Evolutionary conservation across 1,140 invertebrate species (phyloP), one percentile per base, ranked within the genome.

Genomic region (Agrypnia vestita): DNA sequence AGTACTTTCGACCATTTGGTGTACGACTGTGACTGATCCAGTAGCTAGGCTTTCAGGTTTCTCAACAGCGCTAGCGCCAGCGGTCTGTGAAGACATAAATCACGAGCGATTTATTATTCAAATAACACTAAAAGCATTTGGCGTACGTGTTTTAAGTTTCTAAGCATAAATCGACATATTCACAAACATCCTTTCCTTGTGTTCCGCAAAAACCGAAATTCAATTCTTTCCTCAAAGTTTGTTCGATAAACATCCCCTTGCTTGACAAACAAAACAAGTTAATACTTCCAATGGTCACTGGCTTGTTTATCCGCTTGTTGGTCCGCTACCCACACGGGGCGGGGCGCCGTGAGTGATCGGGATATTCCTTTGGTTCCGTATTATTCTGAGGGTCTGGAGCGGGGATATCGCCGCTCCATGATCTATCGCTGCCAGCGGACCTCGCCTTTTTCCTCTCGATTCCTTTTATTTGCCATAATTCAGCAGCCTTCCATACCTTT

Each of bases 391-490:
- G 35, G 55, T 10, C 25, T 43, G 44, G 21, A 9, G 59, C 15
- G 69, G 80, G 51, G 76, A 73, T 76, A 82, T 82, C 73, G 59
- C 77, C 56, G 53, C 75, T 17, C 64, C 67, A 78, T 82, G 81
- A 82, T 82, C 64, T 80, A 82, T 55, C 67, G 35, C 81, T 56
- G 69, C 64, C 78, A 43, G 49, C 69, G 75, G 71, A 78, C 78
- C 71, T 64, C 56, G 72, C 76, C 73, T 73, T 78, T 78, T 49
- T 78, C 64, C 53, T 71, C 61, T 19, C 64, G 21, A 46, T 19
- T 80, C 62, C 72, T 79, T 82, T 82, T 82, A 82, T 79, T 79
- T 79, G 72, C 80, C 80, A 82, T 82, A 82, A 82, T 82, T 82
- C 80, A 82, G 59, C 77, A 61, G 62, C 67, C 73, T 74, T 76